phyloP scores from a whole-genome alignment of 1,140 invertebrate species.

The Psilanteris sp. region DNA sequence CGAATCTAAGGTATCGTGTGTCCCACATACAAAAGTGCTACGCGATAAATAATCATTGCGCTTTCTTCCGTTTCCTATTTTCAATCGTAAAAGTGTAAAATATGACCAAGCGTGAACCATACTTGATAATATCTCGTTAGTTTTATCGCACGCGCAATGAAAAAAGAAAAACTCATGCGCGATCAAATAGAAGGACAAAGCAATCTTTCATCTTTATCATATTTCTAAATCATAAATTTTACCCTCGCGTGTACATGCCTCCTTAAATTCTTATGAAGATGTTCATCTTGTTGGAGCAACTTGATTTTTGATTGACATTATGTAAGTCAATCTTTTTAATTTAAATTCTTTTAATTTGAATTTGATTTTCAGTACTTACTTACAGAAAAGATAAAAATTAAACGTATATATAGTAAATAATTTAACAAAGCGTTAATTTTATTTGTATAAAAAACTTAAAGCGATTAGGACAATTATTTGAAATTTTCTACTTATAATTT shows the following conservation, averaged over 20 bases:
- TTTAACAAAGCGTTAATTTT: no score
- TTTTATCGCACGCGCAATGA: slow-evolving; percentile 50
- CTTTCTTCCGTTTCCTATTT: slow-evolving; percentile 49
- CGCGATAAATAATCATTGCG: slow-evolving; percentile 58
- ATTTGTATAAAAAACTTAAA: no score
- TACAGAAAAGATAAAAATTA: no score
- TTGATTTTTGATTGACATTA: slow-evolving; percentile 20
- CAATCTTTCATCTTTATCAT: slow-evolving; percentile 28
- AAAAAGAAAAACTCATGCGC: slow-evolving; percentile 29
- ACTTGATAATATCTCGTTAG: slow-evolving; percentile 58
- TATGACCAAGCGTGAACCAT: slow-evolving; percentile 15
- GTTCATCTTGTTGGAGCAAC: neutral
- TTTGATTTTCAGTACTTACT: no score
- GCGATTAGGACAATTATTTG: no score
- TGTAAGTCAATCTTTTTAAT: no score
- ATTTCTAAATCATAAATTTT: slow-evolving; percentile 34
- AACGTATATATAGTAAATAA: no score
- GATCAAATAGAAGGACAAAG: slow-evolving; percentile 21
- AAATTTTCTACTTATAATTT: no score
- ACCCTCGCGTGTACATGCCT: slow-evolving; percentile 7
- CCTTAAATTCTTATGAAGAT: slow-evolving; percentile 20
- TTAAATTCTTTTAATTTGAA: no score
- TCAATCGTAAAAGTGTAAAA: slow-evolving; percentile 59
- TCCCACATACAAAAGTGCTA: slow-evolving; percentile 28
- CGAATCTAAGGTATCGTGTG: slow-evolving; percentile 28